These are phyloP conservation scores for Lepus townsendii DNA, from an alignment of 2,797 vertebrate species.

Conservation along the genomic window DNA sequence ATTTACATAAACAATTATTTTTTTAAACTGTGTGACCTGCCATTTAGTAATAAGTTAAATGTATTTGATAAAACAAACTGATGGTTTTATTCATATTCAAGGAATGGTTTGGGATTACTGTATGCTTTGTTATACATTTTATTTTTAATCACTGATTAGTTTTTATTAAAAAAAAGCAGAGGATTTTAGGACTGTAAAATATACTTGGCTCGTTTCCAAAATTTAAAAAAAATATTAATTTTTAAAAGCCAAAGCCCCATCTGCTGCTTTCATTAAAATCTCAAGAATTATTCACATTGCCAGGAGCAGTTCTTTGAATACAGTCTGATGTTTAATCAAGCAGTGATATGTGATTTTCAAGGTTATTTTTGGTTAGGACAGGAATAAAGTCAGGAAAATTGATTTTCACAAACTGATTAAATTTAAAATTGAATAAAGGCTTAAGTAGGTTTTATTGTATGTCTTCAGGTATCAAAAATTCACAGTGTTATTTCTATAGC, in stretches of 20 bases:
- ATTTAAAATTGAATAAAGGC: constrained; percentile 56
- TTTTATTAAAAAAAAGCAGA: constrained; percentile 45
- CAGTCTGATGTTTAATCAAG: constrained; percentile 69
- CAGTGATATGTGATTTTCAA: constrained; percentile 66
- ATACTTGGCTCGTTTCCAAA: constrained; percentile 71
- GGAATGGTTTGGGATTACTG: constrained; percentile 28
- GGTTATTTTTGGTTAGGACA: constrained; percentile 66
- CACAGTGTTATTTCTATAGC: constrained; percentile 11
- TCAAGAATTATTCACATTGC: constrained; percentile 71
- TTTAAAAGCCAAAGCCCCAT: constrained; percentile 72
- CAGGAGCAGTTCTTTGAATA: constrained; percentile 64
- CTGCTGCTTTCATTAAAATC: constrained; percentile 81
- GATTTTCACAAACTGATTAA: constrained; percentile 66
- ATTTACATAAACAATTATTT: background rate
- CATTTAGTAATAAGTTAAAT: constrained; percentile 53
- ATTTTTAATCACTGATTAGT: constrained; percentile 64
- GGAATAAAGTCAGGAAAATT: constrained; percentile 66
- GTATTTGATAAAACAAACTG: constrained; percentile 21
- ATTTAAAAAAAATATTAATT: constrained; percentile 51
- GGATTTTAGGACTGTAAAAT: constrained; percentile 69
- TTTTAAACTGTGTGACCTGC: background rate
- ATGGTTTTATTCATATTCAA: constrained; percentile 57
- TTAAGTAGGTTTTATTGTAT: constrained; percentile 42
- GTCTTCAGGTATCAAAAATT: constrained; percentile 24
- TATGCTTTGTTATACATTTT: constrained; percentile 55